phyloP scores from a whole-genome alignment of 2,113 vertebrate genomes.

The Charadrius vociferus region DNA sequence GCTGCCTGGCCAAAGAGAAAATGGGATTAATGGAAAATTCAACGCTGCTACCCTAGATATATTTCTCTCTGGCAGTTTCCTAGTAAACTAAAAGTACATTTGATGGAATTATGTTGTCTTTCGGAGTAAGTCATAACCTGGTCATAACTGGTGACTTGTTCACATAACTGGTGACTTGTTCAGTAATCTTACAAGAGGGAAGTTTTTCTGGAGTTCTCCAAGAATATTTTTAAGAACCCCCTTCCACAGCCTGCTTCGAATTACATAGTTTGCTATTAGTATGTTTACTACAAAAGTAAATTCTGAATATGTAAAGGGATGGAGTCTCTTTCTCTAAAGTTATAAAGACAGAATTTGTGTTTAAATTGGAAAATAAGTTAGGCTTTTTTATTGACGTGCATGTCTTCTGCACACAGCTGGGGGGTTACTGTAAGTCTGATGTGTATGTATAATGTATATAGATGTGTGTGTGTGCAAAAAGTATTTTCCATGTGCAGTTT shows the following conservation, averaged over 20 bases:
- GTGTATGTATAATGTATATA: too few relatives aligned
- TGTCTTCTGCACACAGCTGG: neutral
- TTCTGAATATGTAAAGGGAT: neutral
- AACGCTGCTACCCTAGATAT: neutral
- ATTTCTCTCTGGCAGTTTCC: neutral
- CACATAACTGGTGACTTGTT: neutral
- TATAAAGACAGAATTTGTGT: neutral
- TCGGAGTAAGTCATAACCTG: neutral
- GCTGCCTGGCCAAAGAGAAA: neutral
- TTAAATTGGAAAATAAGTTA: neutral
- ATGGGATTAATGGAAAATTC: neutral
- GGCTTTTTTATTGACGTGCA: neutral
- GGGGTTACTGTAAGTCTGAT: neutral
- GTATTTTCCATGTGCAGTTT: neutral
- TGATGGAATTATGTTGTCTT: neutral
- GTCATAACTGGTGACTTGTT: neutral
- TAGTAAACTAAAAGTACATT: neutral
- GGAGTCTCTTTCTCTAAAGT: neutral
- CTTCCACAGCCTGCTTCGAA: neutral
- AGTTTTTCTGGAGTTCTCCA: neutral
- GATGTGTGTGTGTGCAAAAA: neutral
- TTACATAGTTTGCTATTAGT: neutral
- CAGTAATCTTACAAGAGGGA: neutral
- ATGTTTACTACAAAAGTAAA: neutral
- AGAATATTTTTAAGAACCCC: neutral